A percentile compares a stretch with the other conserved stretches of the same genome.
These are phyloP conservation scores for Drosophila atripex DNA, from an alignment of 2,888 invertebrate species.

Conservation along the genomic window DNA sequence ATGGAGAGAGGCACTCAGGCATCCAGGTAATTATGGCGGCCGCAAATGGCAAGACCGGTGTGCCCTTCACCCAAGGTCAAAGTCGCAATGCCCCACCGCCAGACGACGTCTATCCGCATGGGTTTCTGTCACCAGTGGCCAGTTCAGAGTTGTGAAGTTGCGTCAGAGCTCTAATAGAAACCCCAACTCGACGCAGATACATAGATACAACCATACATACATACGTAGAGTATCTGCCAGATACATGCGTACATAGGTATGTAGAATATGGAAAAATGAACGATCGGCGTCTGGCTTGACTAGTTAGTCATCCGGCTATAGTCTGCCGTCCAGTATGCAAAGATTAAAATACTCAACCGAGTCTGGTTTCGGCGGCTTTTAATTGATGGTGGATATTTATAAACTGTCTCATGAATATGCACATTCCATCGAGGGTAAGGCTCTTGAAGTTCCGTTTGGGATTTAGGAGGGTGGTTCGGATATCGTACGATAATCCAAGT, in stretches of 20 bases:
- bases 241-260: too few relatives aligned
- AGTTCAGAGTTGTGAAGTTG: constrained; percentile 64
- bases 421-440: constrained; percentile 21
- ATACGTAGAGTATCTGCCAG: constrained; percentile 21
- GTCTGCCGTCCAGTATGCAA: constrained; percentile 39
- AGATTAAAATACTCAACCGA: constrained; percentile 33
- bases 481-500: constrained; percentile 18
- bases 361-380: constrained; percentile 44
- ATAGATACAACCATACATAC: neutral
- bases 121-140: constrained; percentile 41
- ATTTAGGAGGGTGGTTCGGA: neutral
- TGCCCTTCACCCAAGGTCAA: constrained; percentile 75
- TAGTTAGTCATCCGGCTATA: constrained; percentile 42
- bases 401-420: constrained; percentile 42
- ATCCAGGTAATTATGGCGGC: constrained; percentile 59
- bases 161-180: constrained; percentile 55
- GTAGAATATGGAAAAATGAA: neutral
- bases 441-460: constrained; percentile 17
- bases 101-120: constrained; percentile 11
- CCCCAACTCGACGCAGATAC: constrained; percentile 31
- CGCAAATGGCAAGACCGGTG: constrained; percentile 63
- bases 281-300: constrained; percentile 31
- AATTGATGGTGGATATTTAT: constrained; percentile 34
- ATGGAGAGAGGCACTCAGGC: constrained; percentile 26
- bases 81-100: constrained; percentile 18